A percentile compares a stretch with the other conserved stretches of the same genome.
phyloP scores from a whole-genome alignment of 1,140 invertebrate species.

The Teleogryllus occipitalis region DNA sequence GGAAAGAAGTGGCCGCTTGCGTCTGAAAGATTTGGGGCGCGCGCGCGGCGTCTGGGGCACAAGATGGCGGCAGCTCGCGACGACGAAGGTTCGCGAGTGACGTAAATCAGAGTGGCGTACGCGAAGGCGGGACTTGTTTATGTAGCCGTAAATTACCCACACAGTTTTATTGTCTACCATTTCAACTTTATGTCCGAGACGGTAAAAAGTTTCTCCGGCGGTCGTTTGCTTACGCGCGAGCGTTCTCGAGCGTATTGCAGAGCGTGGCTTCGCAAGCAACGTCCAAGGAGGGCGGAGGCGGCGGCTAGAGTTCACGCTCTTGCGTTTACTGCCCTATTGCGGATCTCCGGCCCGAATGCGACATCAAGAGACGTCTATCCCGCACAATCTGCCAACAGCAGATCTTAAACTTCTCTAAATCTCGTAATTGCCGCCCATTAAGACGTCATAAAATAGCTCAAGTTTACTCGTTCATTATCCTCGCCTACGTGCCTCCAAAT shows the following conservation, averaged over 20 bases:
- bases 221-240: not conserved
- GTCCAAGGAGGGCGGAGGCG: not conserved
- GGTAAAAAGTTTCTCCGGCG: not conserved
- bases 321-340: not conserved
- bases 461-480: too few species aligned
- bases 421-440: too few species aligned
- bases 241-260: not conserved
- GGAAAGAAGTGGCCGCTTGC: too few species aligned
- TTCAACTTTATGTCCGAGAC: not conserved
- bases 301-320: not conserved
- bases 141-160: not conserved
- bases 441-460: too few species aligned
- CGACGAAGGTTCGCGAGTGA: not conserved
- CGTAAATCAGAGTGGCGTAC: not conserved
- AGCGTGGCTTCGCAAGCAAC: not conserved
- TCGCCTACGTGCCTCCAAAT: too few species aligned
- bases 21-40: too few species aligned
- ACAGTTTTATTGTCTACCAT: conserved; percentile 5
- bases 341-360: too few species aligned
- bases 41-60: too few species aligned
- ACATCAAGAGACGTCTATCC: too few species aligned
- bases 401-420: too few species aligned
- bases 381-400: too few species aligned
- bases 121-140: not conserved
- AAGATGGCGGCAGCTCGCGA: not conserved